Percentiles rank a stretch among this genome's conserved stretches.
Conservation (phyloP, 2,888 invertebrate genomes). For the Alcis repandata region DNA sequence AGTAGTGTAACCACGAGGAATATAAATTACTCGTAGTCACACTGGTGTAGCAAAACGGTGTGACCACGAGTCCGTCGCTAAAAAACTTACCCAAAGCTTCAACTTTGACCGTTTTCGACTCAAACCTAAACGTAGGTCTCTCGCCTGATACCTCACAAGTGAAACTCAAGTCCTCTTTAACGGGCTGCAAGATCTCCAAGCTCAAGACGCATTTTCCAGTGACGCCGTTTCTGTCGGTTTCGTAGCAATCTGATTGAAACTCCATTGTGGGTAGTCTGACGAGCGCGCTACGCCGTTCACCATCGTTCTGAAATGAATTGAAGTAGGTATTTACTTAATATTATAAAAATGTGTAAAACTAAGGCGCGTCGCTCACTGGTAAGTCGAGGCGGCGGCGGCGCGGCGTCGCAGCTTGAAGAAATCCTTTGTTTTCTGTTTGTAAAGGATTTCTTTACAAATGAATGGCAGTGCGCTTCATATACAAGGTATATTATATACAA, state of each 20-base stretch:
- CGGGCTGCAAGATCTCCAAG: constrained; percentile 61
- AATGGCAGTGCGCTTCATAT: no score
- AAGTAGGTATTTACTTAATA: not conserved
- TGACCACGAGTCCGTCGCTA: not conserved
- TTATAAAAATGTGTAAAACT: no score
- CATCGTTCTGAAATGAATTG: constrained; percentile 50
- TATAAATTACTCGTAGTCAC: no score
- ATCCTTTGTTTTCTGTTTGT: no score
- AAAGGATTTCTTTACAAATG: no score
- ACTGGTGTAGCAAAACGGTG: no score
- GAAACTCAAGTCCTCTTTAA: constrained; percentile 54
- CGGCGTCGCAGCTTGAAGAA: no score
- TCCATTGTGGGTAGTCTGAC: constrained; percentile 55
- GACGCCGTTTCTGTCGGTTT: constrained; percentile 47
- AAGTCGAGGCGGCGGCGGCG: no score
- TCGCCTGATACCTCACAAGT: constrained; percentile 78
- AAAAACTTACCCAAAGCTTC: constrained; percentile 63
- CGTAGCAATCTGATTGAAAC: constrained; percentile 60
- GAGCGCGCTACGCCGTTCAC: constrained; percentile 45
- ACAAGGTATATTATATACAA: no score
- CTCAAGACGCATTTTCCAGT: constrained; percentile 63
- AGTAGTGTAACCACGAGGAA: no score
- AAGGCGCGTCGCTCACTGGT: not conserved
- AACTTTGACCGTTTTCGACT: constrained; percentile 57
- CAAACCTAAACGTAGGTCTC: constrained; percentile 67